phyloP scores from a whole-genome alignment of 1,140 invertebrate genomes.

The Leguminivora glycinivorella region DNA sequence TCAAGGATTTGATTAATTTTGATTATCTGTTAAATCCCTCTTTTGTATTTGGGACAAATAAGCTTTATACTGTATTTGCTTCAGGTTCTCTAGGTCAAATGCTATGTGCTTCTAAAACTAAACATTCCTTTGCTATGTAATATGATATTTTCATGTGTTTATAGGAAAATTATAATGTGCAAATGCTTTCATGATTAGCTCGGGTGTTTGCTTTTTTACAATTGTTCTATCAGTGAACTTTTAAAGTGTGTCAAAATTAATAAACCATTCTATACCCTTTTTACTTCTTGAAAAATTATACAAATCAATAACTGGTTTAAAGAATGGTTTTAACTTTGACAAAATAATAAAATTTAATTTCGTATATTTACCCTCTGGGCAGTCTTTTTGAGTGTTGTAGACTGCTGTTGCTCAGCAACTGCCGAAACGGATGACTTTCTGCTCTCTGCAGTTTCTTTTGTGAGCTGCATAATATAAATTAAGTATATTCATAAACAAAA shows the following conservation, averaged over 20 bases:
- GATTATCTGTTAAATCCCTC: neutral
- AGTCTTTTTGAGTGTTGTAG: constrained; percentile 59
- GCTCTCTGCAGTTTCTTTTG: constrained; percentile 71
- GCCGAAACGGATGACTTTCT: constrained; percentile 70
- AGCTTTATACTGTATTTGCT: neutral
- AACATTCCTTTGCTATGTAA: neutral
- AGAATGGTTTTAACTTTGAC: constrained; percentile 2
- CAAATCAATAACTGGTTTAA: neutral
- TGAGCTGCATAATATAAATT: constrained; percentile 49
- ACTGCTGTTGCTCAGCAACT: constrained; percentile 63
- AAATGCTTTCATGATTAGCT: neutral
- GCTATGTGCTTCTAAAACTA: neutral
- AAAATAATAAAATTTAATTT: neutral
- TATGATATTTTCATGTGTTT: neutral
- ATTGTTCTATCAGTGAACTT: neutral
- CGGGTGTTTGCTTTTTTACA: neutral
- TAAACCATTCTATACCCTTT: neutral
- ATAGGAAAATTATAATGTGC: neutral
- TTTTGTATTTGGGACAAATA: neutral
- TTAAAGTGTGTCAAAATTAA: neutral
- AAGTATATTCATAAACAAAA: too few species aligned
- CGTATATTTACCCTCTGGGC: constrained; percentile 58
- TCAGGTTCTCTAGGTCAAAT: neutral
- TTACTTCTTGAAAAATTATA: neutral
- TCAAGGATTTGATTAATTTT: neutral